Evolutionary conservation across 2,797 vertebrate genomes (phyloP), one percentile per base, ranked within the genome.

Genomic region (Sciaenops ocellatus): DNA sequence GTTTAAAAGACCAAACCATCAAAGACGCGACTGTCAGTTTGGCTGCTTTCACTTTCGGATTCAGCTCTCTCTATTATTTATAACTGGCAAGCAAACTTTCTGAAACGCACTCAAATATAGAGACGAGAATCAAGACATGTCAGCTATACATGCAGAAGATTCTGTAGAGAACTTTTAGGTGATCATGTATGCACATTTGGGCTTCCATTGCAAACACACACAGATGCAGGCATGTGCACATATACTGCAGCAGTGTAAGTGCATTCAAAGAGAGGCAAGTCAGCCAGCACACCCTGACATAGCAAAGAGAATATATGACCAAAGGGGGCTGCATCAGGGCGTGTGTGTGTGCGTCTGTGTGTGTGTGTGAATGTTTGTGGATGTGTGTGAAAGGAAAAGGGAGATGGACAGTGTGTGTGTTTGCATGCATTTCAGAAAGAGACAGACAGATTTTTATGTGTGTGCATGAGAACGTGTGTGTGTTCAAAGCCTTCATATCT

Each of bases 301-400:
- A 84, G 88, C 85, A 91, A 92, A 90, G 90, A 88, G 82, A 94
- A 91, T 87, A 87, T 79, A 82, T 82, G 85, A 92, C 87, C 83
- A 93, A 89, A 87, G 76, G 42, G 28, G 28, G 55, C 24, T 51
- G 62, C 61, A 68, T 76, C 83, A 81, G 72, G 74, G 64, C 70
- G 57, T 80, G 55, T 69, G 61, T 80, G 68, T 69, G 76, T 10
- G 47, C 13, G 9, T 22, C 22, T 80, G 57, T 75, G 66, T 71
- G 56, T 69, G 72, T 75, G 63, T 71, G 75, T 66, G 74, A 47
- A 22, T 18, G 30, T 78, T 72, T 80, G 76, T 60, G 78, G 63
- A 75, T 68, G 55, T 81, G 70, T 83, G 78, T 68, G 59, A 69
- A 73, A 64, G 46, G 76, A 73, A 88, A 76, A 77, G 60, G 67